A percentile compares a stretch with the other conserved stretches of the same genome.
phyloP scores from a whole-genome alignment of 1,140 invertebrate genomes.

The Procambarus clarkii region DNA sequence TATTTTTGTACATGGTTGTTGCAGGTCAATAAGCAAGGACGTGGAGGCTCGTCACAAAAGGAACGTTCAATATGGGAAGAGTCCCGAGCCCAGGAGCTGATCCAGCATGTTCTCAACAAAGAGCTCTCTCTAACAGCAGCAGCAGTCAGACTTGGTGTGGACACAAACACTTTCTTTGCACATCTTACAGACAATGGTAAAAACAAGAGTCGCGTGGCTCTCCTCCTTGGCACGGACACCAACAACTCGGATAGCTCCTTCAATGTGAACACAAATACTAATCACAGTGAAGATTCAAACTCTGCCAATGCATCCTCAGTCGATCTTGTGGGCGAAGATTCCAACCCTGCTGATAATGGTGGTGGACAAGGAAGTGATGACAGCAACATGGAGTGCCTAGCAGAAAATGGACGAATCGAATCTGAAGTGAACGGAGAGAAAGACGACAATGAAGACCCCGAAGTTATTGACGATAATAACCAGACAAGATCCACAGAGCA shows the following conservation, averaged over 20 bases:
- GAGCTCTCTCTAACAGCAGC: conserved; percentile 71
- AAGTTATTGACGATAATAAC: conserved; percentile 49
- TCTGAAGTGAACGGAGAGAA: conserved; percentile 54
- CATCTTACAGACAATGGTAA: conserved; percentile 71
- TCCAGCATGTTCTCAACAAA: conserved; percentile 67
- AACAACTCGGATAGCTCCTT: background rate
- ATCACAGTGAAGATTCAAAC: conserved; percentile 59
- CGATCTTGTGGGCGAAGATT: conserved; percentile 46
- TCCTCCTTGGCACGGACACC: conserved; percentile 60
- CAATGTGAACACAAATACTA: conserved; percentile 8
- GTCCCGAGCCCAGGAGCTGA: conserved; percentile 68
- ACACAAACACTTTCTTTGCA: conserved; percentile 71
- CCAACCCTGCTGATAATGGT: conserved; percentile 40
- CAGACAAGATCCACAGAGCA: conserved; percentile 37
- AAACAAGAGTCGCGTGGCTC: conserved; percentile 68
- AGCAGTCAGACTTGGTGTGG: conserved; percentile 71
- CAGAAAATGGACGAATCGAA: conserved; percentile 31
- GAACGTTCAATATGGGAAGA: conserved; percentile 72
- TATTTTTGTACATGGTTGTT: background rate
- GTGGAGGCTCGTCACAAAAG: conserved; percentile 47
- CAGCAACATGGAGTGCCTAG: conserved; percentile 42
- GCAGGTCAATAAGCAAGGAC: conserved; percentile 71
- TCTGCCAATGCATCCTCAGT: conserved; percentile 33
- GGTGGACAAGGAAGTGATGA: conserved; percentile 50
- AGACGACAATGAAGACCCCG: conserved; percentile 50